Evolutionary conservation across 2,113 vertebrate genomes (phyloP), one percentile per base, ranked within the genome.

Genomic region (Antechinus flavipes): DNA sequence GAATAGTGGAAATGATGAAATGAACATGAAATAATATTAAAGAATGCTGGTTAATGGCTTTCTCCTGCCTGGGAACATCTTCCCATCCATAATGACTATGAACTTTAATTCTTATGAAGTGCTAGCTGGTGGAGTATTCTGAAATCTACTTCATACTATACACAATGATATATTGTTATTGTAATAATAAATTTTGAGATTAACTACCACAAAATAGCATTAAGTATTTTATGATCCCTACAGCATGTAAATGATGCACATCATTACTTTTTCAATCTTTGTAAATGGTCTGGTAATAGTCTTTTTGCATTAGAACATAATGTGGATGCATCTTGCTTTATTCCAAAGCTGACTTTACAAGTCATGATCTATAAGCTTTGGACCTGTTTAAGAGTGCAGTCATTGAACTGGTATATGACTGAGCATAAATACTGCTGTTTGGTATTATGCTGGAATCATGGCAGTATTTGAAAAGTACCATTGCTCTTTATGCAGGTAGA

Each of bases 211-310:
- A 84, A 84, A 84, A 84, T 84, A 84, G 68, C 68, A 84, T 84
- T 84, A 84, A 84, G n/a, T 84, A 84, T 84, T 84, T 84, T 84
- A 84, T 84, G 68, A 84, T 84, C 68, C 68, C 68, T 42, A 84
- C 68, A 84, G 19, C 68, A 84, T 84, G 68, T 42, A 84, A 84
- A 84, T 84, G 68, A 84, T 84, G 68, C 68, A 84, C 68, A 84
- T 84, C 68, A 84, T 84, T 84, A 84, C 68, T 84, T 84, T 84
- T 84, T 84, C 68, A 84, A 84, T 84, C 68, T 84, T 84, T 84
- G 16, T 42, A 84, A 84, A 84, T 84, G 68, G n/a, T 84, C 68
- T 84, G 68, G 68, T 84, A 84, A 84, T 84, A 84, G 68, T n/a
- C 68, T 84, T 84, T 84, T 84, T 84, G 35, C 68, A 84, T 84